Percentiles rank a stretch among this genome's conserved stretches.
phyloP scores from a whole-genome alignment of 2,797 vertebrate genomes.

The Pangasius krempfi region DNA sequence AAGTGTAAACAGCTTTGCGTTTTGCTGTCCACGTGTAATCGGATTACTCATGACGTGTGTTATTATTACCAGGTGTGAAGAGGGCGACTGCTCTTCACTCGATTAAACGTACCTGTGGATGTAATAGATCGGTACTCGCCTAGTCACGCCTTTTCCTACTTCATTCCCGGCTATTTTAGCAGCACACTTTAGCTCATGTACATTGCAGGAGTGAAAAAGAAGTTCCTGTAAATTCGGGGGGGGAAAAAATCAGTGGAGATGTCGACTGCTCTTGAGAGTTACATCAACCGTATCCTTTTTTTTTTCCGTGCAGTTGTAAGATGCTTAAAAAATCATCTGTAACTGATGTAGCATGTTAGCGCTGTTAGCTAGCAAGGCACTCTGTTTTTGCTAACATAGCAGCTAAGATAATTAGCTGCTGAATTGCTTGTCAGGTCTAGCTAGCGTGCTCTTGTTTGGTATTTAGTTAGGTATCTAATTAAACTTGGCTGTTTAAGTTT shows the following conservation, averaged over 20 bases:
- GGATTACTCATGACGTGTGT: not conserved
- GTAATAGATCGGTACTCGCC: not conserved
- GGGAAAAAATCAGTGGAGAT: conserved; percentile 64
- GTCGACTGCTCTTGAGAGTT: conserved; percentile 92
- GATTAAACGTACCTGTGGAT: not conserved
- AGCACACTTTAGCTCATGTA: not conserved
- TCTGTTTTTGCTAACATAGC: not conserved
- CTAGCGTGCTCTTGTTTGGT: not conserved
- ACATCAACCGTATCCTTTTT: conserved; percentile 94
- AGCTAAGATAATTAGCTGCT: not conserved
- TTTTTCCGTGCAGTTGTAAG: not conserved
- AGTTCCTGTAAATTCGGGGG: not conserved
- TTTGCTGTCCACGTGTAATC: not conserved
- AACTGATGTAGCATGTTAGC: not conserved
- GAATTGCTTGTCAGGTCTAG: not conserved
- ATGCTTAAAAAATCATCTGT: not conserved
- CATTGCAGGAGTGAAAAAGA: not conserved
- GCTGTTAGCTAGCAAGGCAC: no score
- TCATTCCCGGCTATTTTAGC: conserved; percentile 4
- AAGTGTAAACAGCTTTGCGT: not conserved
- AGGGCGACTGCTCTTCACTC: not conserved
- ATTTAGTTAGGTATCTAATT: not conserved
- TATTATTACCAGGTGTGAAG: not conserved
- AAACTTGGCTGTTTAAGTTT: not conserved
- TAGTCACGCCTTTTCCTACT: conserved; percentile 12